phyloP scores from a whole-genome alignment of 2,797 vertebrate genomes.

The Oreortyx pictus region DNA sequence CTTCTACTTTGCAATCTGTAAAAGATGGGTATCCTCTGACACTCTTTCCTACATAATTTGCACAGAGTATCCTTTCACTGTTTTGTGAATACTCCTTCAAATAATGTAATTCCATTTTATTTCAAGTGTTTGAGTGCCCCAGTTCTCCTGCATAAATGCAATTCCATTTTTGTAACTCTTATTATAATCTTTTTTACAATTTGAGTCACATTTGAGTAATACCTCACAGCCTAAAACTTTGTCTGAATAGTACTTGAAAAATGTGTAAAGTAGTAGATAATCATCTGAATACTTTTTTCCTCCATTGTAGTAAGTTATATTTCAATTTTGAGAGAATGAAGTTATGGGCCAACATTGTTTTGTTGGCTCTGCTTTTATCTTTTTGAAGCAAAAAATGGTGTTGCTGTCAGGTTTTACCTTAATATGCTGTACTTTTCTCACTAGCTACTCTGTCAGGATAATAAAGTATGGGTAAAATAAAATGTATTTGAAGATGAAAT shows the following conservation, averaged over 20 bases:
- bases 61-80: background rate
- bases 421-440: constrained; percentile 25
- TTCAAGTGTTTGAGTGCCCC: background rate
- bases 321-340: background rate
- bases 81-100: background rate
- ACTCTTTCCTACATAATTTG: background rate
- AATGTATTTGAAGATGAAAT: constrained; percentile 17
- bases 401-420: constrained; percentile 2
- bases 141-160: background rate
- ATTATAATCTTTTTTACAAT: background rate
- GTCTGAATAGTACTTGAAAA: background rate
- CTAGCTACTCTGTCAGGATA: constrained; percentile 25
- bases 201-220: background rate
- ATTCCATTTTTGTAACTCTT: background rate
- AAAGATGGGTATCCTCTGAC: background rate
- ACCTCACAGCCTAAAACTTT: background rate
- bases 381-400: background rate
- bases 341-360: background rate
- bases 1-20: background rate
- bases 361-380: constrained; percentile 4
- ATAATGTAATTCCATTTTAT: background rate
- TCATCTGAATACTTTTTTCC: background rate
- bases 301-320: background rate
- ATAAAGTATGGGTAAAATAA: constrained; percentile 35
- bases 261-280: background rate